Percentiles rank a stretch among this genome's conserved stretches.
Evolutionary conservation across 2,888 invertebrate genomes (phyloP).

Genomic region (Tuberolachnus salignus): DNA sequence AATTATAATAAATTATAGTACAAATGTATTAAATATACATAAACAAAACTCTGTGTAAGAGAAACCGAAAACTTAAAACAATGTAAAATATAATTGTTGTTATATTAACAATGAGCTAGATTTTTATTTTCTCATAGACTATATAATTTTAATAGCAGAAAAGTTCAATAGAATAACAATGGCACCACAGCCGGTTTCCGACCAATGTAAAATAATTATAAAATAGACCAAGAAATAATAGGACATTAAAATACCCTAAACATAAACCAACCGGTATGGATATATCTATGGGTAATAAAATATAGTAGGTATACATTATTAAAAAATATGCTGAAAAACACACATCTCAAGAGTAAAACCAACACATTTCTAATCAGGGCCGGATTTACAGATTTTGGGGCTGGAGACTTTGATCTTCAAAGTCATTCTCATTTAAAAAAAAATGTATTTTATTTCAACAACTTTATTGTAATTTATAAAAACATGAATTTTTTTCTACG

Average conservation of each 20-base stretch:
- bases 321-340: too few relatives aligned
- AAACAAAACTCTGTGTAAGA: not conserved
- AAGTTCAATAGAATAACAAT: slow-evolving; percentile 33
- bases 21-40: not conserved
- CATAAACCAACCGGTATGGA: not conserved
- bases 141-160: slow-evolving; percentile 19
- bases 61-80: slow-evolving; percentile 4
- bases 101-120: slow-evolving; percentile 31
- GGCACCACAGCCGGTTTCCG: not conserved
- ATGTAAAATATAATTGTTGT: slow-evolving; percentile 25
- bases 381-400: too few relatives aligned
- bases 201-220: not conserved
- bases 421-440: too few relatives aligned
- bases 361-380: too few relatives aligned
- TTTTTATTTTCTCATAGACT: slow-evolving; percentile 38
- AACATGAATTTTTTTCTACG: too few relatives aligned
- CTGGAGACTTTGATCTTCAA: too few relatives aligned
- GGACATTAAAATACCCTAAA: slow-evolving; percentile 3
- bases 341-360: too few relatives aligned
- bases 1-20: not conserved
- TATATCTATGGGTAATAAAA: too few relatives aligned
- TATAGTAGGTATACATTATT: too few relatives aligned
- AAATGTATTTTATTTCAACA: too few relatives aligned
- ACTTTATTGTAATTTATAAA: too few relatives aligned
- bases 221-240: slow-evolving; percentile 1